phyloP scores from a whole-genome alignment of 2,888 invertebrate genomes.

The Eurois occulta region DNA sequence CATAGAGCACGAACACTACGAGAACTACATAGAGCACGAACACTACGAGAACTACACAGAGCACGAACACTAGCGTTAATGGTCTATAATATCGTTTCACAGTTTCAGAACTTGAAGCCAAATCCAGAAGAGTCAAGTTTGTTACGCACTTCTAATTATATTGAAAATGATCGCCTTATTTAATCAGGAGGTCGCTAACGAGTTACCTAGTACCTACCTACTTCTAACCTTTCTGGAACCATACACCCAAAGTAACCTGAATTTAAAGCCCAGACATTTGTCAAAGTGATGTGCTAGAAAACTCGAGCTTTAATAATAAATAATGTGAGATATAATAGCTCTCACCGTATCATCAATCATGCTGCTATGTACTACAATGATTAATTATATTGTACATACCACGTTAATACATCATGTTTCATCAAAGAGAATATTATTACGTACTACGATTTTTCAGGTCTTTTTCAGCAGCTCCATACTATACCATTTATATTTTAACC shows the following conservation, averaged over 20 bases:
- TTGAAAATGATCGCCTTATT: not conserved
- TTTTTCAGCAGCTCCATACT: not conserved
- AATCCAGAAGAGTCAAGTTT: not conserved
- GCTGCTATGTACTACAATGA: slow-evolving; percentile 1
- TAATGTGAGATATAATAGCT: slow-evolving; percentile 2
- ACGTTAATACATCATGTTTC: not conserved
- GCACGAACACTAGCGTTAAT: too few species aligned
- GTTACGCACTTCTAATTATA: not conserved
- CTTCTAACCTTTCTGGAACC: not conserved
- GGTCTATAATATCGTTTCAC: not conserved
- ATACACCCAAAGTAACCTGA: not conserved
- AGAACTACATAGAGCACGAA: too few species aligned
- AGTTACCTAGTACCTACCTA: not conserved
- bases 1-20: too few species aligned
- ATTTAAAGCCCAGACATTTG: not conserved
- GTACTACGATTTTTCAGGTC: not conserved
- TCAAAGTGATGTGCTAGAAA: slow-evolving; percentile 1
- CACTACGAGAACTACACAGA: too few species aligned
- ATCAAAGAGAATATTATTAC: slow-evolving; percentile 7
- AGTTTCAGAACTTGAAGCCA: not conserved
- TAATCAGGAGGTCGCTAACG: not conserved
- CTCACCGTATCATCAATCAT: slow-evolving; percentile 41
- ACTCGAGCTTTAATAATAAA: slow-evolving; percentile 25
- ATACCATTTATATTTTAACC: slow-evolving; percentile 1
- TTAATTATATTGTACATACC: not conserved